Conservation (phyloP, 2,888 invertebrate genomes). For the Hyposoter didymator region DNA sequence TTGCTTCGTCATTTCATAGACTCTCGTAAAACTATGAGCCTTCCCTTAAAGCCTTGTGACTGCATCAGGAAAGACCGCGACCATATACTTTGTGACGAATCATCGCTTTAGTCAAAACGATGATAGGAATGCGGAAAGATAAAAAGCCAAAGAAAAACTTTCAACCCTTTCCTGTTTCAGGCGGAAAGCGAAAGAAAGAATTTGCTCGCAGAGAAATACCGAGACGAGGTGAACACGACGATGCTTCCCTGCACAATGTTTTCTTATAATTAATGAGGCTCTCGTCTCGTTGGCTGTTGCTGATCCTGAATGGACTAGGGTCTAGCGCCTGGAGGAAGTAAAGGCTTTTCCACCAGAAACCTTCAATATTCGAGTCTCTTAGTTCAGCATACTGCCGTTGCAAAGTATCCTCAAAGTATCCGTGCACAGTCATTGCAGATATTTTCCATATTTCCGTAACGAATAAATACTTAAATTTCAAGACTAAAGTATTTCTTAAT, state of each 20-base stretch:
- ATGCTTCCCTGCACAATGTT: slow-evolving; percentile 77
- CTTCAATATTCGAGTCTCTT: slow-evolving; percentile 60
- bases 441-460: neutral
- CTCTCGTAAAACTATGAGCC: slow-evolving; percentile 25
- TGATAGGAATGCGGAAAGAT: neutral
- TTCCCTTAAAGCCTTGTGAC: slow-evolving; percentile 1
- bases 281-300: slow-evolving; percentile 66
- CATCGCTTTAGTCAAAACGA: neutral
- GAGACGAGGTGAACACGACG: slow-evolving; percentile 40
- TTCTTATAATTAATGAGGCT: slow-evolving; percentile 82
- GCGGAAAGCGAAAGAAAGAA: slow-evolving; percentile 32
- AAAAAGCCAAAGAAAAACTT: slow-evolving; percentile 5
- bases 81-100: neutral
- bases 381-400: slow-evolving; percentile 73
- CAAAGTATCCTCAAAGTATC: slow-evolving; percentile 66
- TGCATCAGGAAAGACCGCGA: slow-evolving; percentile 28
- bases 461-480: neutral
- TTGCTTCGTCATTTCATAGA: neutral
- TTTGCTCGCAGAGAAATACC: slow-evolving; percentile 57
- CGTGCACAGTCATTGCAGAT: slow-evolving; percentile 74
- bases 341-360: slow-evolving; percentile 72
- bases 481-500: neutral
- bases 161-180: neutral
- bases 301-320: slow-evolving; percentile 78
- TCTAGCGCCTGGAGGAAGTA: slow-evolving; percentile 77